phyloP scores from a whole-genome alignment of 2,797 vertebrate genomes.

The Lepidocolaptes lacrymiger region DNA sequence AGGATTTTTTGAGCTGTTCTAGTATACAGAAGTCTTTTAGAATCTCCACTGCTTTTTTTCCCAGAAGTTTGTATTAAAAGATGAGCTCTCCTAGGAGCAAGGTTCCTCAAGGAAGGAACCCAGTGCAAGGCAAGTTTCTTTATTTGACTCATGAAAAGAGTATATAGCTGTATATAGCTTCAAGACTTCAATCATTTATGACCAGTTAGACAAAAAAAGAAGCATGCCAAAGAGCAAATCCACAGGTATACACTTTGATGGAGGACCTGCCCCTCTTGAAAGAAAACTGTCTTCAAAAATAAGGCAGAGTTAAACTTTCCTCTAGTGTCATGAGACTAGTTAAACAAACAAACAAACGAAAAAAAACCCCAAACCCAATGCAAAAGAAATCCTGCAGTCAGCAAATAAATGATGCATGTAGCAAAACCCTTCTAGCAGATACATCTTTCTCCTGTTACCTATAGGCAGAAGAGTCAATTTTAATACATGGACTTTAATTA shows the following conservation, averaged over 20 bases:
- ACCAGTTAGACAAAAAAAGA: background rate
- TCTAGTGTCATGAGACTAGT: background rate
- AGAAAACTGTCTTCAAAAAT: background rate
- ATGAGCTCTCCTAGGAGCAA: background rate
- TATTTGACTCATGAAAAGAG: background rate
- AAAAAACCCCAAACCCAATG: background rate
- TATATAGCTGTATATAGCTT: background rate
- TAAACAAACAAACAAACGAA: too few species aligned
- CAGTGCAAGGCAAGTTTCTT: background rate
- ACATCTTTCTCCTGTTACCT: background rate
- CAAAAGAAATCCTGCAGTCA: background rate
- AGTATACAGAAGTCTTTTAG: background rate
- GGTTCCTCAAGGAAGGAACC: background rate
- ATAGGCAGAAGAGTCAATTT: background rate
- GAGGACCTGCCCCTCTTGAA: background rate
- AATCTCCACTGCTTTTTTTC: background rate
- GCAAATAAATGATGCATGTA: background rate
- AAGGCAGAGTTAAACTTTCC: background rate
- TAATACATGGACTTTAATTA: background rate
- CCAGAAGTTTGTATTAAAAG: background rate
- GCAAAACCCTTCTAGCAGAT: background rate
- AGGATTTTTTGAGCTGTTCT: background rate
- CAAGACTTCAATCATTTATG: background rate
- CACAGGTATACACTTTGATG: background rate
- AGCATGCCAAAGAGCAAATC: background rate